Evolutionary conservation across 2,797 vertebrate genomes (phyloP), one percentile per base, ranked within the genome.

Genomic region (Enteromius unitaeniatus): DNA sequence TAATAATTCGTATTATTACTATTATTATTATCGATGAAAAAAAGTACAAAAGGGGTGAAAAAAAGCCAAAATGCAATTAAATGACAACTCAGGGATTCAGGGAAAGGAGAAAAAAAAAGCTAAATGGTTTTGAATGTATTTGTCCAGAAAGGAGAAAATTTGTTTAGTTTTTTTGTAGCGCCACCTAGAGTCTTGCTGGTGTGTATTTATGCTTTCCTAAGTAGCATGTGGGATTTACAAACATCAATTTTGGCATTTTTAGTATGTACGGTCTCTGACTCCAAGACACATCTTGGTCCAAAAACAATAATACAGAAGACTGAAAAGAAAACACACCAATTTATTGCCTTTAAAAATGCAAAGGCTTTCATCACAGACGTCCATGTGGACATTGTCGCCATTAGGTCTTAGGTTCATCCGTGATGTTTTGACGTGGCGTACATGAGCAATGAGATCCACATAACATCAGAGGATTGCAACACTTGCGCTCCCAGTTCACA

Each of bases 401-500:
- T 76, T 74, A 34, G 21, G 5, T 31, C 34, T 14, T 13, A 74
- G 19, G 2, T 53, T 28, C 31, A 14, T 3, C 1, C 21, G n/a
- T 37, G 1, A 37, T 15, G 28, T 73, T 42, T 34, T 31, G 70
- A 51, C 31, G 11, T 74, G 28, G 72, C 6, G 8, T 34, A 34
- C 47, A 53, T 1, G 3, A 53, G 26, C 6, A 31, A 47, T 6
- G 17, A 55, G 6, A 23, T 21, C 58, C 10, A 31, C 23, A 62
- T 37, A 60, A 1, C 1, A 4, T 75, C 47, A 42, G 17, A 37
- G 9, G 23, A 69, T 9, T 62, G 42, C 28, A 45, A 53, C 40
- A 53, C 53, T 40, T 23, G 28, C 10, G 31, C 1, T 4, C n/a
- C 42, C 45, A 75, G 67, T 68, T 81, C 80, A 82, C 37, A 51